Evolutionary conservation across 2,888 invertebrate species (phyloP), one percentile per base, ranked within the genome.

Genomic region (Capitulum mitella): DNA sequence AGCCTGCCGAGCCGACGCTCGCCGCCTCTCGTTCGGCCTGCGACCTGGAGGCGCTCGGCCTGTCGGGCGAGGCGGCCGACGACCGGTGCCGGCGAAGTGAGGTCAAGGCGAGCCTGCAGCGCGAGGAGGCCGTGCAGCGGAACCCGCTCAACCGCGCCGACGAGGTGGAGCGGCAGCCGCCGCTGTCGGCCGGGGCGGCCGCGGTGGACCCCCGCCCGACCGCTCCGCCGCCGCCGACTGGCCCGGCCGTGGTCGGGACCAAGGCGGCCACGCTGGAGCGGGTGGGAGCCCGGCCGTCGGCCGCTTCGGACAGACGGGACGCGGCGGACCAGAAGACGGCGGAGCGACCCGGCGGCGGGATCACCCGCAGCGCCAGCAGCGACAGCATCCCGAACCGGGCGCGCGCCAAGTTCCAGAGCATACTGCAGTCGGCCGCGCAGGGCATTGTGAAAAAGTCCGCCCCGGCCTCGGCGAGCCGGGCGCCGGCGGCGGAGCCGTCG

Each of bases 201-300:
- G 22, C 93, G 93, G 87, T 93, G 93, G 43, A 88, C 92, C 51
- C 94, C 94, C 77, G 93, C 93, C 1, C 19, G 91, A 94, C 80
- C 92, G 93, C 81, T 93, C 94, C 82, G 89, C 94, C 86, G 93
- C 93, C 77, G 64, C 1, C 88, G 91, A 32, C 90, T 90, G 61
- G 85, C 82, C 32, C 82, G 85, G 34, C 76, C 77, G 29, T 54
- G 74, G 40, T 12, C 37, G 22, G 8, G 37, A 40, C 70, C 5
- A n/a, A 58, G 58, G 8, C 40, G 70, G 12, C 26, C 40, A 1
- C 32, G 3, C 34, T 22, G 34, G 64, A n/a, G 58, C 29, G 29
- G 29, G 58, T 12, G 19, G 37, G 40, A 34, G 29, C 58, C n/a
- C n/a, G n/a, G n/a, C n/a, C n/a, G n/a, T n/a, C 10, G 58, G 58